Conservation (phyloP, 35 echinoderm and acorn worm genomes). For the Anneissia japonica region DNA sequence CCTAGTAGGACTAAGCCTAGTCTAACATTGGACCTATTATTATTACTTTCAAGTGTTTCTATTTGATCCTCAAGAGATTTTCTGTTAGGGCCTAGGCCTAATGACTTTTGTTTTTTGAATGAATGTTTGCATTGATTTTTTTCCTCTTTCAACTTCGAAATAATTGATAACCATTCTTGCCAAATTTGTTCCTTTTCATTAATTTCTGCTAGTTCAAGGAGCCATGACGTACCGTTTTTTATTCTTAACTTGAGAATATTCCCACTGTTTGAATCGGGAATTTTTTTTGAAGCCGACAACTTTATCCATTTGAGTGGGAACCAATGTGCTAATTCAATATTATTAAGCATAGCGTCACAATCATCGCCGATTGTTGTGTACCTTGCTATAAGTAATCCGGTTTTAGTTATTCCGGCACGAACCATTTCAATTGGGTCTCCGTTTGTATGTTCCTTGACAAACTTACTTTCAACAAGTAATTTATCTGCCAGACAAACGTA, state of each 20-base stretch:
- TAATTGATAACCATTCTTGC: slow-evolving; percentile 50
- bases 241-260: slow-evolving; percentile 41
- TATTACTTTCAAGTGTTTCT: too few relatives aligned
- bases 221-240: slow-evolving; percentile 40
- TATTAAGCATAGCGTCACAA: slow-evolving; percentile 31
- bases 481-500: slow-evolving; percentile 49
- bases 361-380: slow-evolving; percentile 2
- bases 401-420: slow-evolving; percentile 41
- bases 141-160: slow-evolving; percentile 29
- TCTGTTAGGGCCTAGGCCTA: background rate
- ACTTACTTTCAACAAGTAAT: slow-evolving; percentile 68
- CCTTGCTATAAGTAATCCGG: slow-evolving; percentile 47
- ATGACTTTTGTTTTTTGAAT: background rate
- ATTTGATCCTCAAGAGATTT: background rate
- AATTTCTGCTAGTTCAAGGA: slow-evolving; percentile 62
- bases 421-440: slow-evolving; percentile 53
- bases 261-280: background rate
- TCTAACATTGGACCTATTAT: too few relatives aligned
- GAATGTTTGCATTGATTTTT: background rate
- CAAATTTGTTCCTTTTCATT: slow-evolving; percentile 35
- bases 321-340: slow-evolving; percentile 11
- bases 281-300: background rate
- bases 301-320: slow-evolving; percentile 26
- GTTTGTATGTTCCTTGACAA: slow-evolving; percentile 55
- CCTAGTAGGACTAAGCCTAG: too few relatives aligned